A percentile compares a stretch with the other conserved stretches of the same genome.
These are phyloP conservation scores for Timema podura DNA, from an alignment of 2,888 invertebrate species.

Conservation along the genomic window DNA sequence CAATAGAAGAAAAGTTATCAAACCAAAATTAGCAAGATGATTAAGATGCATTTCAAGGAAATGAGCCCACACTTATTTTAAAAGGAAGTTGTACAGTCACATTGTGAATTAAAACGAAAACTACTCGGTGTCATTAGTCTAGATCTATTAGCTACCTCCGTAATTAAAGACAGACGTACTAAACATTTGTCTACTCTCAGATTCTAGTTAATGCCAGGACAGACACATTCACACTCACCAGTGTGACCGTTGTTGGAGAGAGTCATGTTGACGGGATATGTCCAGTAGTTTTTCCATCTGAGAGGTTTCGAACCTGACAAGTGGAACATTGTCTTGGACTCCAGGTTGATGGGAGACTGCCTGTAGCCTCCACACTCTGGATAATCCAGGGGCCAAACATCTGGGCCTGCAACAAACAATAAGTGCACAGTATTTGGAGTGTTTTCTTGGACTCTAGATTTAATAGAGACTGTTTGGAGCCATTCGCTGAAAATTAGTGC, in stretches of 20 bases:
- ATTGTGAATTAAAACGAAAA: not conserved
- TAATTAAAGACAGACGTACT: too few relatives aligned
- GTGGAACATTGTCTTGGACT: slow-evolving; percentile 41
- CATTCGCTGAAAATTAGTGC: too few relatives aligned
- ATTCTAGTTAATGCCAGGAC: not conserved
- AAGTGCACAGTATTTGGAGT: not conserved
- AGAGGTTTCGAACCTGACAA: slow-evolving; percentile 55
- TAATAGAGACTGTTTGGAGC: too few relatives aligned
- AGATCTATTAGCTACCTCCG: too few relatives aligned
- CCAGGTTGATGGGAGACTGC: slow-evolving; percentile 29
- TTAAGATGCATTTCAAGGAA: too few relatives aligned
- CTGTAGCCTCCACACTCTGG: slow-evolving; percentile 24
- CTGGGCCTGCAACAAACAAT: slow-evolving; percentile 21
- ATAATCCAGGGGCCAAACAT: slow-evolving; percentile 21
- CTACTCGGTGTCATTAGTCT: too few relatives aligned
- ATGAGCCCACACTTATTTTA: too few relatives aligned
- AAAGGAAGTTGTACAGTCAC: not conserved
- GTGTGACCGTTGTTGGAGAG: slow-evolving; percentile 28
- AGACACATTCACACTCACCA: slow-evolving; percentile 19
- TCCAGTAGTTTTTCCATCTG: slow-evolving; percentile 33
- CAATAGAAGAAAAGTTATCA: too few relatives aligned
- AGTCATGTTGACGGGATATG: slow-evolving; percentile 19
- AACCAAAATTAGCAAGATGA: too few relatives aligned
- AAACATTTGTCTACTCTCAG: too few relatives aligned
- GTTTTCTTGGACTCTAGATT: too few relatives aligned